These are phyloP conservation scores for Dastarcus helophoroides DNA, from an alignment of 2,888 invertebrate genomes.

Conservation along the genomic window DNA sequence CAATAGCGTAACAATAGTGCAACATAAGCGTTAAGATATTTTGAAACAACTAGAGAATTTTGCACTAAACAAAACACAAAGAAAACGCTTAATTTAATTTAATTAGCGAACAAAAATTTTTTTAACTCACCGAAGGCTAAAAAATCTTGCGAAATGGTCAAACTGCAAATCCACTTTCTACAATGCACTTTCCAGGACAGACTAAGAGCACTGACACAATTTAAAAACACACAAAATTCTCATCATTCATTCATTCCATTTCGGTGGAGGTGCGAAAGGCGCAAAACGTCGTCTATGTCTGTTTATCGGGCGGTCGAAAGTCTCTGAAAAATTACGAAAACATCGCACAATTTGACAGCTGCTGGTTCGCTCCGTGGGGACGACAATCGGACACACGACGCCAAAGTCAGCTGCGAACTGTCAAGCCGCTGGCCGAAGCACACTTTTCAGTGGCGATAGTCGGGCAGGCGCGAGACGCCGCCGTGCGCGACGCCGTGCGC, in stretches of 20 bases:
- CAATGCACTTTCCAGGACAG: constrained; percentile 31
- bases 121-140: constrained; percentile 29
- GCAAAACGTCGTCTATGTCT: background rate
- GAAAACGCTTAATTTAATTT: too few relatives aligned
- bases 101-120: too few relatives aligned
- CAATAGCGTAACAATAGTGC: too few relatives aligned
- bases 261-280: background rate
- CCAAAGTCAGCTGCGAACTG: constrained; percentile 32
- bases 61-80: too few relatives aligned
- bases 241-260: too few relatives aligned
- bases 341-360: constrained; percentile 27
- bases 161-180: constrained; percentile 36
- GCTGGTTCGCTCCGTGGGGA: constrained; percentile 27
- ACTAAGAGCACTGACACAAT: constrained; percentile 30
- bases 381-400: constrained; percentile 17
- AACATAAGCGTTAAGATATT: too few relatives aligned
- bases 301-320: background rate
- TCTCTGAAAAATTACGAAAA: constrained; percentile 24
- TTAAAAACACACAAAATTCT: constrained; percentile 28
- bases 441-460: too few relatives aligned
- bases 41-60: too few relatives aligned
- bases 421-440: constrained; percentile 14
- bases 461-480: background rate
- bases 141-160: constrained; percentile 30
- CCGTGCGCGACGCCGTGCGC: constrained; percentile 1